A percentile compares a stretch with the other conserved stretches of the same genome.
These are phyloP conservation scores for Dicrurus megarhynchus DNA, from an alignment of 2,113 vertebrate species.

Conservation along the genomic window DNA sequence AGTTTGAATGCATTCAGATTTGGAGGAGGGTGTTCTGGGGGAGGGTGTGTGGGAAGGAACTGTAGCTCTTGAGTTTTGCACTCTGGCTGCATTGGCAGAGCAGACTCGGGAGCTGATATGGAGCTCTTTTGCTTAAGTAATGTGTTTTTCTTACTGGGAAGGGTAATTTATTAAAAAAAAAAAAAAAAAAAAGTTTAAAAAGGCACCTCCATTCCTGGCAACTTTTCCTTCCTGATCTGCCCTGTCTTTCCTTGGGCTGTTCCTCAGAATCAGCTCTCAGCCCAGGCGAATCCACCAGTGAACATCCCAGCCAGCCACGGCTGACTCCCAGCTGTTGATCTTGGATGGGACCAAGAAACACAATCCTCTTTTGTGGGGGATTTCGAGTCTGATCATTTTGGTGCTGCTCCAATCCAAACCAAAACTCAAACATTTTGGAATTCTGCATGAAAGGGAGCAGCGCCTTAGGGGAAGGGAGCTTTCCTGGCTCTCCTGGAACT, in stretches of 20 bases:
- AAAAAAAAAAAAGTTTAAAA: neutral
- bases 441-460: neutral
- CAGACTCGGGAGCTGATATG: neutral
- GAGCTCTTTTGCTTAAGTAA: neutral
- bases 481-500: neutral
- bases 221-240: neutral
- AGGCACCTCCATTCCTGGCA: neutral
- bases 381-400: neutral
- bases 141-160: neutral
- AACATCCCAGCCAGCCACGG: fast-evolving
- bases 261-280: neutral
- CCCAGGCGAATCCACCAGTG: neutral
- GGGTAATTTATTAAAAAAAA: neutral
- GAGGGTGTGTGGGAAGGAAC: neutral
- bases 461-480: neutral
- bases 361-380: neutral
- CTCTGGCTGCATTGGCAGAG: neutral
- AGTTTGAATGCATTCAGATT: constrained; percentile 5
- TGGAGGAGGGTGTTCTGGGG: neutral
- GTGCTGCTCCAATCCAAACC: neutral
- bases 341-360: neutral
- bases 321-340: neutral
- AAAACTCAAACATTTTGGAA: neutral
- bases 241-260: neutral
- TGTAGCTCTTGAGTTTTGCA: neutral